These are phyloP conservation scores for Catharus ustulatus DNA, from an alignment of 2,797 vertebrate species.

Conservation along the genomic window DNA sequence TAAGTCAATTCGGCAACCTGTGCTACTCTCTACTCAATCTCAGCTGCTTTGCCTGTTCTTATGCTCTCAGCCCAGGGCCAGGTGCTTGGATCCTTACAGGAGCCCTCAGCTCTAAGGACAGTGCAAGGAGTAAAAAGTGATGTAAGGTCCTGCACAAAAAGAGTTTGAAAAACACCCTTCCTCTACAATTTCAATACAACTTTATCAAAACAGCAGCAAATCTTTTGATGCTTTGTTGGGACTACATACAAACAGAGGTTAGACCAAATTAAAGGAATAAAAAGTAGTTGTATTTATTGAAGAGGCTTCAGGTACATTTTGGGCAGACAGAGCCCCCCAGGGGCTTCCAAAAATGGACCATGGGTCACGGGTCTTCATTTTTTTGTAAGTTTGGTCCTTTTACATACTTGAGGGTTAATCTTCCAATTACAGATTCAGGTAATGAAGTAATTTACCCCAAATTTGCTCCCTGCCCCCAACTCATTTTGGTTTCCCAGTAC, in stretches of 20 bases:
- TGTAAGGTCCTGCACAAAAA: neutral
- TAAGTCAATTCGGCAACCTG: neutral
- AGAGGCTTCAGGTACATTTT: neutral
- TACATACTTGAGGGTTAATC: neutral
- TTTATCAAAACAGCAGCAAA: neutral
- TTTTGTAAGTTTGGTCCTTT: neutral
- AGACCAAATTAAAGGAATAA: neutral
- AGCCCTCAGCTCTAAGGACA: neutral
- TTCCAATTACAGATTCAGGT: neutral
- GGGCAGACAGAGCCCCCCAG: accelerated
- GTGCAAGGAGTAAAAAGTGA: neutral
- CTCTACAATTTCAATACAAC: neutral
- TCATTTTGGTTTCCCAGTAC: neutral
- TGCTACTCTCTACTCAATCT: neutral
- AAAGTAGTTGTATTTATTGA: neutral
- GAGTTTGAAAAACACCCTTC: neutral
- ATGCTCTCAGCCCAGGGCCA: neutral
- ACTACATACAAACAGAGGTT: neutral
- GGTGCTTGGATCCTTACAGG: accelerated
- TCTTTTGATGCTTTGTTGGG: neutral
- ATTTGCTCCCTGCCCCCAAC: neutral
- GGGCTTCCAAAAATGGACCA: neutral
- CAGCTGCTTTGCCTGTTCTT: neutral
- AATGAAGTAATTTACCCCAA: neutral
- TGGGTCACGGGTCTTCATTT: accelerated